Evolutionary conservation across 2,888 invertebrate species (phyloP).

Genomic region (Drosophila cyrtoloma): DNA sequence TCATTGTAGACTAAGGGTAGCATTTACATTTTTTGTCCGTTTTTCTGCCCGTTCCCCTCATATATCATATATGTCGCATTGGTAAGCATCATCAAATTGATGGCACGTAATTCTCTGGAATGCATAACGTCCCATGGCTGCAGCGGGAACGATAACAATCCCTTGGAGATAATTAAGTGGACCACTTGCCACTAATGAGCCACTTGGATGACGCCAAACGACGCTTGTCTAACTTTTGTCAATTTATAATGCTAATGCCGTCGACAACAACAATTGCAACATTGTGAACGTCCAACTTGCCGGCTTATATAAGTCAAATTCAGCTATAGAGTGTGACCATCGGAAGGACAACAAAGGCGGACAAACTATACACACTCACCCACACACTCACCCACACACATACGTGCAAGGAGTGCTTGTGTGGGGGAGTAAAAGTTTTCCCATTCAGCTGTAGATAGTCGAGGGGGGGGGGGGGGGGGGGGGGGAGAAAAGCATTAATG

Average conservation of each 20-base stretch:
- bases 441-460: neutral
- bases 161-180: slow-evolving; percentile 55
- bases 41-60: neutral
- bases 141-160: slow-evolving; percentile 36
- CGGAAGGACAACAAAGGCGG: slow-evolving; percentile 63
- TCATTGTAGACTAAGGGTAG: neutral
- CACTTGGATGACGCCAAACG: slow-evolving; percentile 11
- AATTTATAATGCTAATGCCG: slow-evolving; percentile 72
- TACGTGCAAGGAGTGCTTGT: neutral
- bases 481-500: slow-evolving; percentile 51
- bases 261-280: slow-evolving; percentile 31
- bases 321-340: slow-evolving; percentile 44
- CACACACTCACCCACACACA: neutral
- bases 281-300: slow-evolving; percentile 35
- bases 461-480: fast-evolving
- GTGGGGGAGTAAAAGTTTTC: neutral
- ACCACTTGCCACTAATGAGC: slow-evolving; percentile 59
- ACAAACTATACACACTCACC: slow-evolving; percentile 26
- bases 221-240: slow-evolving; percentile 54
- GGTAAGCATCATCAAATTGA: neutral
- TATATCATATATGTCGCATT: neutral
- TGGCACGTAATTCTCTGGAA: neutral
- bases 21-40: neutral
- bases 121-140: neutral
- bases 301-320: slow-evolving; percentile 51